Base-by-base conservation (phyloP, 1,140 invertebrate genomes). In the Eupeodes corollae region DNA sequence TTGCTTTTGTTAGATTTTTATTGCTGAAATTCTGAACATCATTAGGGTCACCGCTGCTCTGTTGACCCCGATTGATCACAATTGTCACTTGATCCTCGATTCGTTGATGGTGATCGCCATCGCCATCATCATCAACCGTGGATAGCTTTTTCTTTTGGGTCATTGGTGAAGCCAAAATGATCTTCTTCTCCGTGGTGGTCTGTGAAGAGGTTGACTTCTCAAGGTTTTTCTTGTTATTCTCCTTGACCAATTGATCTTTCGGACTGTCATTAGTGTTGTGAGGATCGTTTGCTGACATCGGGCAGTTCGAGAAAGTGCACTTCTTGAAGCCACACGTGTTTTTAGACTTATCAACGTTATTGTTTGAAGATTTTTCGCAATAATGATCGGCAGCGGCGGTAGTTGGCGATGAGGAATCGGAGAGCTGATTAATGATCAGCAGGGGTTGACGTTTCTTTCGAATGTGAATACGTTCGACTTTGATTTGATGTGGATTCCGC, bases 21-120 rank as follows among this genome's bases (percentile, higher is more conserved):
- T 63, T 64, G 13, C 50, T 48, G 44, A 66, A 65, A 49, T 66
- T 66, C 18, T 61, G 63, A 21, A 65, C 51, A 50, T 66, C 63
- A 26, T 66, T 66, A 6, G 53, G 63, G 52, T 66, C 60, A 18
- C 11, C 15, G 31, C 54, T 26, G 41, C 12, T 32, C n/a, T 30
- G 10, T 8, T 32, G n/a, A 26, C 21, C 21, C 21, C 21, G 21
- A 26, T 26, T 26, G 21, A 26, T 26, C 8, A 26, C 21, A 26
- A 26, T 14, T 11, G 35, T 37, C 14, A 42, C 40, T 42, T 44
- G 26, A 15, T 30, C 26, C 43, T 13, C 14, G 40, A 42, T 42
- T 16, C 40, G 12, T 5, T 26, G 21, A 26, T n/a, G n/a, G n/a
- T n/a, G n/a, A n/a, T n/a, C n/a, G n/a, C n/a, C 33, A 34, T 34